Base-by-base conservation (phyloP, 1,140 invertebrate species). In the Hylyphantes graminicola region DNA sequence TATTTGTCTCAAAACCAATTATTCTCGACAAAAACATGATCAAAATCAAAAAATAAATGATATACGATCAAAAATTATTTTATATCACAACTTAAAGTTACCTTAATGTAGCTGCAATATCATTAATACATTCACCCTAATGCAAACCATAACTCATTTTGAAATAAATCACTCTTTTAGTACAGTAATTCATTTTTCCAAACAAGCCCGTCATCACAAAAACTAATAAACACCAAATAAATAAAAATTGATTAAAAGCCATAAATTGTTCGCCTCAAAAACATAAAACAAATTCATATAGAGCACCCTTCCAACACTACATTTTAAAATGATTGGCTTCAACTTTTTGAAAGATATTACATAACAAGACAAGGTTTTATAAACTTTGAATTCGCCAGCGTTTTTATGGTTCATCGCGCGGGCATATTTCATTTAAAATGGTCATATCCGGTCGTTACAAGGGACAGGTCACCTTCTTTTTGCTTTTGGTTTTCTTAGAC, bases 401-500 rank as follows among this genome's bases (percentile, higher is more conserved):
- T 54, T 78, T 78, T 78, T 78, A 78, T 78, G 65, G 63, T 67
- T 57, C 61, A 50, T 17, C 17, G 59, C 10, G 76, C 35, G 19
- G 35, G 61, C 50, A 67, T 78, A 78, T 78, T 78, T 78, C 76
- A 78, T 63, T 65, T 51, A 54, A 65, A 78, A 78, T 78, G 76
- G 63, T 78, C 76, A 19, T 67, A 78, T 67, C 63, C 76, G 76
- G 76, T 53, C 76, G 76, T 78, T 78, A 78, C 63, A 21, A 50
- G 21, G 67, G 67, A 64, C 57, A 61, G 53, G 54, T 77, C 54
- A 11, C n/a, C 59, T 63, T n/a, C 67, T 78, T 78, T 67, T 67
- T 78, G 55, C 59, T 35, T 35, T 35, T 35, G 35, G n/a, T 21
- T 65, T n/a, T 63, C 13, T 12, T 48, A 15, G 54, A 78, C 19